Percentiles rank a stretch among this genome's conserved stretches.
phyloP scores from a whole-genome alignment of 2,888 invertebrate species.

The Harpagoxenus sublaevis region DNA sequence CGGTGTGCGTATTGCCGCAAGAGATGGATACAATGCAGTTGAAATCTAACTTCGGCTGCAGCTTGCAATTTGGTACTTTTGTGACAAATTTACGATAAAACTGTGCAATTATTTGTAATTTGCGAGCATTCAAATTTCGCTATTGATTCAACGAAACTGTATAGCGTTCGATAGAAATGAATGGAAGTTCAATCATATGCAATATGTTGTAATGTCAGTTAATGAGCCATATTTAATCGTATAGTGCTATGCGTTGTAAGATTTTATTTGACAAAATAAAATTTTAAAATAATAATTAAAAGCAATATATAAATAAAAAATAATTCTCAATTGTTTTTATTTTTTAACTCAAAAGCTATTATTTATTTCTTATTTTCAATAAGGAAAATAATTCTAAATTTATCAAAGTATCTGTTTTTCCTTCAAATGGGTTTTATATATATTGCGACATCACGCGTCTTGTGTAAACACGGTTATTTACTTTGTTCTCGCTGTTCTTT shows the following conservation, averaged over 20 bases:
- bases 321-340: background rate
- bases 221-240: background rate
- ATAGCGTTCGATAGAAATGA: background rate
- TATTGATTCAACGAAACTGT: conserved; percentile 3
- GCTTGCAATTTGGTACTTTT: background rate
- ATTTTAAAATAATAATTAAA: background rate
- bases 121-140: background rate
- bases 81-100: conserved; percentile 25
- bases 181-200: background rate
- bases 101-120: conserved; percentile 7
- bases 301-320: background rate
- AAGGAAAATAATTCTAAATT: background rate
- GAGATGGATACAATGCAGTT: conserved; percentile 2
- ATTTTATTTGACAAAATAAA: background rate
- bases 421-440: background rate
- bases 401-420: background rate
- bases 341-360: background rate
- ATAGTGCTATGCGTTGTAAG: background rate
- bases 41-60: conserved; percentile 21
- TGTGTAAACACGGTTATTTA: background rate
- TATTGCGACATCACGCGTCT: background rate
- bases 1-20: background rate
- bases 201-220: background rate
- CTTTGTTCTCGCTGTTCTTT: conserved; percentile 9
- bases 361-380: background rate